Percentiles rank a stretch among this genome's conserved stretches.
Evolutionary conservation across 2,113 vertebrate genomes (phyloP).

Genomic region (Daubentonia madagascariensis): DNA sequence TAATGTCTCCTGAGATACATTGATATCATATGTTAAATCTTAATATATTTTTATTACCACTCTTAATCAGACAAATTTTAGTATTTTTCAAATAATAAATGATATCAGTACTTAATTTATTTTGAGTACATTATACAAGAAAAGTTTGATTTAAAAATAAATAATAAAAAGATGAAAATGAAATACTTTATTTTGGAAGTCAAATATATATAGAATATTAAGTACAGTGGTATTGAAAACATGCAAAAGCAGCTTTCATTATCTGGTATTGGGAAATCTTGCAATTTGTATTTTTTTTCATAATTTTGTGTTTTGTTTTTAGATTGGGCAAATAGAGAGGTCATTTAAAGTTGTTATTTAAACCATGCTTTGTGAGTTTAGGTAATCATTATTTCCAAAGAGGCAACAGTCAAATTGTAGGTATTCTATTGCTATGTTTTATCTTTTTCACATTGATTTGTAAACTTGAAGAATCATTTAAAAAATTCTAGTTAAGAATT

Average conservation of each 20-base stretch:
- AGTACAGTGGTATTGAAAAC: neutral
- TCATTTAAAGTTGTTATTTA: neutral
- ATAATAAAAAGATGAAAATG: neutral
- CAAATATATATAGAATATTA: neutral
- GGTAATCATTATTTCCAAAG: neutral
- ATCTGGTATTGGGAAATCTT: neutral
- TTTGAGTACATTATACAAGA: neutral
- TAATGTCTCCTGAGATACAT: neutral
- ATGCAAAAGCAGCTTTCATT: neutral
- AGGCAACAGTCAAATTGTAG: neutral
- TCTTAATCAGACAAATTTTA: neutral
- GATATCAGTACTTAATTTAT: neutral
- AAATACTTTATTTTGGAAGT: neutral
- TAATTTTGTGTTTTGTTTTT: conserved; percentile 5
- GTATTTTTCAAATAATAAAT: neutral
- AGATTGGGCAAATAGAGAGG: neutral
- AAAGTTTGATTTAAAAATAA: neutral
- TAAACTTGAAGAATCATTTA: neutral
- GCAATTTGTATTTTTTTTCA: neutral
- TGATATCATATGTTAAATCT: neutral
- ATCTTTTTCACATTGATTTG: neutral
- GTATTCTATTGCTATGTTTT: neutral
- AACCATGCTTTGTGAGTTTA: neutral
- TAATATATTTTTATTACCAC: neutral
- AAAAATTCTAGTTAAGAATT: neutral